These are phyloP conservation scores for Saxidomus purpurata DNA, from an alignment of 1,140 invertebrate genomes.

Conservation along the genomic window DNA sequence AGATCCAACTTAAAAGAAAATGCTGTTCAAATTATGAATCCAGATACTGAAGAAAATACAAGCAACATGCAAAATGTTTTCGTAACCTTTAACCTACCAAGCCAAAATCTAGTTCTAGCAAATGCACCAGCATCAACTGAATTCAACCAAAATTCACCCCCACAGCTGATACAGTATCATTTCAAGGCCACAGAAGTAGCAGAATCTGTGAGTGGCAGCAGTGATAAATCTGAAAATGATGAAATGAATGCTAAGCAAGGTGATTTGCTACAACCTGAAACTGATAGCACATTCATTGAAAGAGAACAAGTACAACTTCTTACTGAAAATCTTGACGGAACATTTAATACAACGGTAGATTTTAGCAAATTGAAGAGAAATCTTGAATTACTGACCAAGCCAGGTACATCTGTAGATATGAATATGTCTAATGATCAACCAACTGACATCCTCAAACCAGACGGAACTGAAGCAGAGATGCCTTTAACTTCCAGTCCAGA, in stretches of 20 bases:
- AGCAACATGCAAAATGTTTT: slow-evolving; percentile 20
- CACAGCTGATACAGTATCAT: slow-evolving; percentile 1
- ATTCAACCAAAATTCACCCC: neutral
- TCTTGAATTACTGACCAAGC: neutral
- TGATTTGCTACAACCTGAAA: neutral
- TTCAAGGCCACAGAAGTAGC: neutral
- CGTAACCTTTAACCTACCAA: slow-evolving; percentile 20
- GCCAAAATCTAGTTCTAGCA: slow-evolving; percentile 6
- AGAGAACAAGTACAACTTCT: slow-evolving; percentile 43
- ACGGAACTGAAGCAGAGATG: slow-evolving; percentile 41
- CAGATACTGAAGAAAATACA: neutral
- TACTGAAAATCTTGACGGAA: slow-evolving; percentile 57
- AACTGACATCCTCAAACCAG: slow-evolving; percentile 36
- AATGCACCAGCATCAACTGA: neutral
- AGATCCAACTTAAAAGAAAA: neutral
- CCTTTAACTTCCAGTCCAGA: neutral
- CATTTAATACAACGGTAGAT: slow-evolving; percentile 32
- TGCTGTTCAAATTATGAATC: neutral
- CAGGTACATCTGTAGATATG: neutral
- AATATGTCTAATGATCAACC: neutral
- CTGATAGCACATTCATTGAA: neutral
- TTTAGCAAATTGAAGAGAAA: slow-evolving; percentile 28
- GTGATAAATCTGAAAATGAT: neutral
- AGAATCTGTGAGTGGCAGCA: neutral
- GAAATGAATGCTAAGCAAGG: neutral